Evolutionary conservation across 1,140 invertebrate genomes (phyloP).

Genomic region (Scaptomyza pallida): DNA sequence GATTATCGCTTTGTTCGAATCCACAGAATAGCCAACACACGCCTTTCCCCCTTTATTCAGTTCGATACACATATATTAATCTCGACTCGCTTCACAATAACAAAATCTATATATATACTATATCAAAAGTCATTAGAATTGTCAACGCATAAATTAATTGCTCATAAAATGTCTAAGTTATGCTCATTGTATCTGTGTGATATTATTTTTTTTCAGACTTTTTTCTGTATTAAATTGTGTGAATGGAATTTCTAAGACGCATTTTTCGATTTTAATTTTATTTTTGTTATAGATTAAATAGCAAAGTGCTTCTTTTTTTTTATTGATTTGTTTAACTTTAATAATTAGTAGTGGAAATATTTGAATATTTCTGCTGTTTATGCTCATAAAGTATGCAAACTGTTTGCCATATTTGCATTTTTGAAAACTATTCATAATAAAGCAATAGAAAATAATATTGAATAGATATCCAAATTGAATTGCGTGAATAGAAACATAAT

Average conservation of each 20-base stretch:
- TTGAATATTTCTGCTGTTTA: conserved; percentile 3
- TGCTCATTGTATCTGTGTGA: conserved; percentile 42
- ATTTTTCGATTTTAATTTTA: conserved; percentile 22
- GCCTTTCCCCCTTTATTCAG: conserved; percentile 9
- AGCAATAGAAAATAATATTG: conserved; percentile 46
- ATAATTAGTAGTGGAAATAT: conserved; percentile 3
- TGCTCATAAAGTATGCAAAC: conserved; percentile 45
- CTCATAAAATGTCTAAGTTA: conserved; percentile 80
- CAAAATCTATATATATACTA: conserved; percentile 32
- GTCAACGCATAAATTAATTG: conserved; percentile 84
- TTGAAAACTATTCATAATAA: conserved; percentile 61
- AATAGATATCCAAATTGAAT: conserved; percentile 49
- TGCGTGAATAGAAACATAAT: conserved; percentile 18
- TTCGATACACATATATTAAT: conserved; percentile 40
- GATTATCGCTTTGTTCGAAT: conserved; percentile 76
- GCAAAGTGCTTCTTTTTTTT: too few species aligned
- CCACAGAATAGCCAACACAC: conserved; percentile 53
- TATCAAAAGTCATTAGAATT: conserved; percentile 83
- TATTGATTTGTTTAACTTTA: conserved; percentile 7
- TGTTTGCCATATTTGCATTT: conserved; percentile 52
- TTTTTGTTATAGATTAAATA: conserved; percentile 1
- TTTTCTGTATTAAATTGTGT: conserved; percentile 53
- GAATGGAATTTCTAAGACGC: conserved; percentile 51
- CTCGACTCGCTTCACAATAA: conserved; percentile 12
- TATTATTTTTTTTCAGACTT: conserved; percentile 20